These are phyloP conservation scores for Gyrodactylus salaris DNA, from an alignment of 1,140 invertebrate genomes.

Conservation along the genomic window DNA sequence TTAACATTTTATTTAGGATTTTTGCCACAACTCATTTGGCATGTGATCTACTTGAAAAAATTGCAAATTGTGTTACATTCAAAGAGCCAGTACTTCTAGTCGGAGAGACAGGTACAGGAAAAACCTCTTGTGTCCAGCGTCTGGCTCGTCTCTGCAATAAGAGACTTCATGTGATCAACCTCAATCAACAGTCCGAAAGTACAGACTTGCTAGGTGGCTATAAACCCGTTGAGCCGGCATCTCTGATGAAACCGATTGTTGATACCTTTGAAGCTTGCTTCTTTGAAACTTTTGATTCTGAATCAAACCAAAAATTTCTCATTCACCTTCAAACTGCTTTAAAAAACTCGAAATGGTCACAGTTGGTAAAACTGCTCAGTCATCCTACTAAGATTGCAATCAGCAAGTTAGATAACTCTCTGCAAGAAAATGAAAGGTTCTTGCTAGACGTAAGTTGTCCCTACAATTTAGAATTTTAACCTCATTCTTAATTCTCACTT, in stretches of 20 bases:
- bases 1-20: background rate
- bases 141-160: slow-evolving; percentile 37
- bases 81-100: slow-evolving; percentile 68
- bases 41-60: slow-evolving; percentile 43
- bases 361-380: background rate
- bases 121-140: slow-evolving; percentile 77
- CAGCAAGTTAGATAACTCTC: background rate
- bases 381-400: background rate
- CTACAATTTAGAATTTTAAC: background rate
- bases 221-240: background rate
- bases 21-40: slow-evolving; percentile 26
- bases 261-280: background rate
- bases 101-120: slow-evolving; percentile 89
- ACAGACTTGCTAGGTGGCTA: slow-evolving; percentile 65
- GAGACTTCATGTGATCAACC: slow-evolving; percentile 70
- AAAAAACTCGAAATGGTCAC: slow-evolving; percentile 1
- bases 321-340: background rate
- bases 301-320: background rate
- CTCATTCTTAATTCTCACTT: background rate
- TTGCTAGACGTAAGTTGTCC: background rate
- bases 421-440: background rate
- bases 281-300: background rate
- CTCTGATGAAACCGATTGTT: background rate
- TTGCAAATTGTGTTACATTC: slow-evolving; percentile 40
- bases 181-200: slow-evolving; percentile 93